Evolutionary conservation across 2,113 vertebrate genomes (phyloP).

Genomic region (Potamarius usumacintae): DNA sequence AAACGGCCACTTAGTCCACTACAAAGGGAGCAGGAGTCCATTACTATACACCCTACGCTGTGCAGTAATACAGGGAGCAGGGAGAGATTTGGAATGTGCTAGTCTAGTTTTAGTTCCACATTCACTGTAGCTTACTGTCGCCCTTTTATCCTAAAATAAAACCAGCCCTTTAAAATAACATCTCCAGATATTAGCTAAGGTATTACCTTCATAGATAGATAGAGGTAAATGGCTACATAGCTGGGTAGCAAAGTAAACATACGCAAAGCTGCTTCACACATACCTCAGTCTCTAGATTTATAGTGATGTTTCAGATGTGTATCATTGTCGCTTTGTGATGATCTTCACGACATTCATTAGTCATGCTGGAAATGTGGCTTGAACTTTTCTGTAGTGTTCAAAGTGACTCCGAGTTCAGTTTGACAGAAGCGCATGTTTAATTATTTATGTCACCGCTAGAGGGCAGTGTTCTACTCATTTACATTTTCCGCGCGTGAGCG

Average conservation of each 20-base stretch:
- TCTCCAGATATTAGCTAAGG: neutral
- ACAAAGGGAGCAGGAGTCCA: neutral
- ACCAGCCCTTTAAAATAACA: neutral
- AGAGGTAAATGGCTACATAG: neutral
- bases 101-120: neutral
- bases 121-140: neutral
- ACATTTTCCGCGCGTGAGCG: neutral
- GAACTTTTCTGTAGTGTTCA: neutral
- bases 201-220: neutral
- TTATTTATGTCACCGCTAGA: constrained; percentile 1
- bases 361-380: neutral
- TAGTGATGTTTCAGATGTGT: neutral
- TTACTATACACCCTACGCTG: fast-evolving
- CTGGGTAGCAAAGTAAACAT: neutral
- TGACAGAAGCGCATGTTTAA: neutral
- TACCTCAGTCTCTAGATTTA: constrained; percentile 3
- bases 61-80: neutral
- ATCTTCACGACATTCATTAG: neutral
- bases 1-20: neutral
- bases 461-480: neutral
- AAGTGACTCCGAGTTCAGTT: neutral
- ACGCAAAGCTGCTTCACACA: neutral
- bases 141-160: neutral
- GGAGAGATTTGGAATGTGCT: neutral
- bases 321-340: neutral